Evolutionary conservation across 2,113 vertebrate genomes (phyloP).

Genomic region (Felis catus): DNA sequence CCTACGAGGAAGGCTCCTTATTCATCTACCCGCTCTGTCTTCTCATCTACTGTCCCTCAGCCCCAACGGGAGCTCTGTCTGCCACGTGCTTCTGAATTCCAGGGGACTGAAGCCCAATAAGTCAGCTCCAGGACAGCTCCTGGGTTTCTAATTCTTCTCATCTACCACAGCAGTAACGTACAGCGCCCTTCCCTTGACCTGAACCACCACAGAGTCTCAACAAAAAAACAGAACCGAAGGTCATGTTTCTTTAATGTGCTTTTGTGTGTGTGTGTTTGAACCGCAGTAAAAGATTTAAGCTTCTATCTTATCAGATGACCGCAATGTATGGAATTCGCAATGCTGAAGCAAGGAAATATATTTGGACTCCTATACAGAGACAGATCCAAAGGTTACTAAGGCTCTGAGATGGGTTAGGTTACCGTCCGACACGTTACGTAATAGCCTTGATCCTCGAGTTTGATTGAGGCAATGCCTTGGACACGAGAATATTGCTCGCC

Average conservation of each 20-base stretch:
- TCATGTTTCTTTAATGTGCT: not conserved
- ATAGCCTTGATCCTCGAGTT: not conserved
- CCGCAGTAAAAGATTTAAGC: not conserved
- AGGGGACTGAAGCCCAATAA: not conserved
- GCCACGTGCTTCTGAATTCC: not conserved
- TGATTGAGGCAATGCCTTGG: not conserved
- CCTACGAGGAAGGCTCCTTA: not conserved
- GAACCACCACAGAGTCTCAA: not conserved
- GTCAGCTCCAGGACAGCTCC: not conserved
- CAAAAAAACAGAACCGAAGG: conserved; percentile 17
- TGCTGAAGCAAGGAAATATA: not conserved
- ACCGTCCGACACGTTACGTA: not conserved
- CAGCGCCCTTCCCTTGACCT: not conserved
- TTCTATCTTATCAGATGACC: not conserved
- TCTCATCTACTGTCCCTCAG: rapidly evolving
- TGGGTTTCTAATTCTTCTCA: not conserved
- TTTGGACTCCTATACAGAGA: not conserved
- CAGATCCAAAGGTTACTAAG: not conserved
- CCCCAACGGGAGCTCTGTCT: not conserved
- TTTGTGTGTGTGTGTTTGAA: not conserved
- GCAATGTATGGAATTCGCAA: not conserved
- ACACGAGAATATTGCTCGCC: not conserved
- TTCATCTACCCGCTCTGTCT: not conserved
- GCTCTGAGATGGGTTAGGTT: not conserved
- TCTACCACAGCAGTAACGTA: not conserved